phyloP scores from a whole-genome alignment of 2,797 vertebrate genomes.

The Xenopus petersii region DNA sequence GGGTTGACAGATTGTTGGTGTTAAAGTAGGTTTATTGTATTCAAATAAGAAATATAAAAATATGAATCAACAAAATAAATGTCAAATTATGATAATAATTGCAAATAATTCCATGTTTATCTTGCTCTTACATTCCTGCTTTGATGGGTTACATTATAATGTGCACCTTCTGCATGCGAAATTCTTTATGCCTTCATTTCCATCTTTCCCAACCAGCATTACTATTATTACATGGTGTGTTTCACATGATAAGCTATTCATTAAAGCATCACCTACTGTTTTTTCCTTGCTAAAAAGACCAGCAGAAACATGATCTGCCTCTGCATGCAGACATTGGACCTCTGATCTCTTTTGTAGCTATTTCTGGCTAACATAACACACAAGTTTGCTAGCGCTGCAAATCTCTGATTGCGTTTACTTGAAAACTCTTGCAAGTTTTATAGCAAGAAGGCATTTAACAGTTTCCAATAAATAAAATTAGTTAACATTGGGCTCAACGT shows the following conservation, averaged over 20 bases:
- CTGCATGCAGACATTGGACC: slow-evolving; percentile 72
- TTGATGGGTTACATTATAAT: slow-evolving; percentile 34
- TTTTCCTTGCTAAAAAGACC: slow-evolving; percentile 66
- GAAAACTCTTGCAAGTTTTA: slow-evolving; percentile 72
- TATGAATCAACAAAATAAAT: too few relatives aligned
- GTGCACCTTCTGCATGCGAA: slow-evolving; percentile 60
- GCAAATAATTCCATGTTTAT: neutral
- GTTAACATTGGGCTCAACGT: slow-evolving; percentile 70
- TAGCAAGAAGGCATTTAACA: slow-evolving; percentile 70
- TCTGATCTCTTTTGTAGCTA: slow-evolving; percentile 75
- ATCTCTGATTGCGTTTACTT: slow-evolving; percentile 77
- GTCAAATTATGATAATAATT: too few relatives aligned
- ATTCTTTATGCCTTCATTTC: slow-evolving; percentile 58
- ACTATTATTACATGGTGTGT: slow-evolving; percentile 77
- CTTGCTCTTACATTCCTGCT: neutral
- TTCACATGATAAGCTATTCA: slow-evolving; percentile 82
- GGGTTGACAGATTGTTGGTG: too few relatives aligned
- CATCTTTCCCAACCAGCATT: slow-evolving; percentile 66
- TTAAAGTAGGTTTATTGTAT: too few relatives aligned
- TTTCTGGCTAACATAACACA: slow-evolving; percentile 75
- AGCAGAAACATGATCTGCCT: slow-evolving; percentile 79
- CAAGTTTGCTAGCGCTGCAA: slow-evolving; percentile 72
- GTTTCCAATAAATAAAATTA: slow-evolving; percentile 73
- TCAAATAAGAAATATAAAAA: too few relatives aligned
- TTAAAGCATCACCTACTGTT: slow-evolving; percentile 79